phyloP scores from a whole-genome alignment of 2,797 vertebrate genomes.

The Sylvia borin region DNA sequence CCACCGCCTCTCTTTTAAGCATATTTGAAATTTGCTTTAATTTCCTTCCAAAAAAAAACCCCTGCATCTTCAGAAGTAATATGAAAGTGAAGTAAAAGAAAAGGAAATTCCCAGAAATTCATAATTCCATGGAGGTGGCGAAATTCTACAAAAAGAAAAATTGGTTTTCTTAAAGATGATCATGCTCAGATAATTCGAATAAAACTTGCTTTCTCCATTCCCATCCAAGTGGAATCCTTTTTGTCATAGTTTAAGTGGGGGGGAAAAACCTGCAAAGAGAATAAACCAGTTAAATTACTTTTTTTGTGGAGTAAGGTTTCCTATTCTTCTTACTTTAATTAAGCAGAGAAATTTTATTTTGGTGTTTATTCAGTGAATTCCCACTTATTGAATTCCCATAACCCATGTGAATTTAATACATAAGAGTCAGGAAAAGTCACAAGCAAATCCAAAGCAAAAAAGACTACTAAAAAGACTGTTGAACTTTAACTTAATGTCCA shows the following conservation, averaged over 20 bases:
- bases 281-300: neutral
- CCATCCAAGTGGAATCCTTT: neutral
- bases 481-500: neutral
- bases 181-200: neutral
- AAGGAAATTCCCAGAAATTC: neutral
- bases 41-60: neutral
- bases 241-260: neutral
- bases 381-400: slow-evolving; percentile 38
- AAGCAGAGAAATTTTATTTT: neutral
- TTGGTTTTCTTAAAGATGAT: neutral
- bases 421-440: neutral
- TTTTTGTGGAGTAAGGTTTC: neutral
- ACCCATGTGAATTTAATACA: slow-evolving; percentile 41
- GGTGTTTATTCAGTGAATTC: slow-evolving; percentile 27
- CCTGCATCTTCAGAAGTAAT: neutral
- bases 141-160: neutral
- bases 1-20: neutral
- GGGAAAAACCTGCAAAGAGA: neutral
- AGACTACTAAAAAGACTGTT: neutral
- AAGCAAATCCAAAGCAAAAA: neutral
- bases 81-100: neutral
- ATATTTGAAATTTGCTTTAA: neutral
- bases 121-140: neutral
- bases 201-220: neutral
- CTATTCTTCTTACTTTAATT: slow-evolving; percentile 45